Evolutionary conservation across 2,797 vertebrate genomes (phyloP), one percentile per base, ranked within the genome.

Genomic region (Spinibarbus caldwelli): DNA sequence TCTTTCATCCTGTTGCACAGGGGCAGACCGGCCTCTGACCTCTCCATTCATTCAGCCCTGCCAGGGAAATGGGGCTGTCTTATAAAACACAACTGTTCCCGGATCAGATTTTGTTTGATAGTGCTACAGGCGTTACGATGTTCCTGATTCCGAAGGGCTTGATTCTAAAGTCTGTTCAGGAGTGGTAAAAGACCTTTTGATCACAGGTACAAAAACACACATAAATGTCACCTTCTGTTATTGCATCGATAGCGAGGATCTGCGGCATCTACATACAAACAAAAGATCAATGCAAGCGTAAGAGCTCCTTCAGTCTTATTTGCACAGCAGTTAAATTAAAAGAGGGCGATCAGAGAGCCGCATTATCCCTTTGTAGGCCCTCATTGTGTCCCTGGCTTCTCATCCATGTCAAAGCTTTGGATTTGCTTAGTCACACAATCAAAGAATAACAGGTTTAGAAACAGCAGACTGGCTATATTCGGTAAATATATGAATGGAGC

Each of bases 1-100:
- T 41, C 71, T 86, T 89, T 86, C 72, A 88, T 85, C 76, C 49
- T 21, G 36, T 79, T 5, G 4, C 57, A 34, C 49, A 54, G 19
- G 41, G n/a, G n/a, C 29, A 59, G 45, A 49, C 41, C 5, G 26
- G 67, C n/a, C 52, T 38, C 31, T 83, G 75, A 82, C 54, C 45
- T 79, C 67, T 31, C 47, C 26, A 2, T 66, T 83, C 71, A 52
- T 52, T 75, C 47, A 78, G 64, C 34, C 21, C 49, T 26, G 47
- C 67, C 49, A 34, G 15, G 38, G 34, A 43, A 43, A 67, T 64
- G 15, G 62, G 47, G 4, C 11, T 26, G 17, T 52, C 6, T 75
- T 41, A 57, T 71, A 43, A 83, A 72, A 52, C 34, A 36, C 26
- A 9, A 59, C 54, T 72, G 34, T 52, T 59, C 36, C 41, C 17